phyloP scores from a whole-genome alignment of 1,140 invertebrate species.

The Sycophila sp. region DNA sequence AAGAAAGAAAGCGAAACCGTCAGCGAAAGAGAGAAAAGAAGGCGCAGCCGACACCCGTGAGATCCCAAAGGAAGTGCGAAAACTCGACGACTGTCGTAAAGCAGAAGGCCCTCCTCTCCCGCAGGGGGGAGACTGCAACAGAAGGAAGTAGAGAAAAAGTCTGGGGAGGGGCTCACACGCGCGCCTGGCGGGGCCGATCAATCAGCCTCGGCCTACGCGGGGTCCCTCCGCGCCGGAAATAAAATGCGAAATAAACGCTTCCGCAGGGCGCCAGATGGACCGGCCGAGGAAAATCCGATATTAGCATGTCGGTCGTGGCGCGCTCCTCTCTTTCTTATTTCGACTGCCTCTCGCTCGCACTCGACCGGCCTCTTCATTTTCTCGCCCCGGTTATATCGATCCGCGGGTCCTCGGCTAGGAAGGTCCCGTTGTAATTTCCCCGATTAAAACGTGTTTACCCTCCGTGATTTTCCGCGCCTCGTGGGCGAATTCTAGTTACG shows the following conservation, averaged over 20 bases:
- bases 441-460: conserved; percentile 7
- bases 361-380: not conserved
- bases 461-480: not conserved
- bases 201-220: not conserved
- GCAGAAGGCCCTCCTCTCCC: too few species aligned
- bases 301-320: conserved; percentile 5
- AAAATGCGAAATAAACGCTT: conserved; percentile 33
- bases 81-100: too few species aligned
- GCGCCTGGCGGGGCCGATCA: conserved; percentile 2
- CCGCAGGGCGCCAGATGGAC: conserved; percentile 14
- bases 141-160: too few species aligned
- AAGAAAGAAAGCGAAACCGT: too few species aligned
- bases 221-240: conserved; percentile 13
- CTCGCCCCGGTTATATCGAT: not conserved
- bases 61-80: too few species aligned
- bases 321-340: not conserved
- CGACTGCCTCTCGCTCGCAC: not conserved
- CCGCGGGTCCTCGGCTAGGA: too few species aligned
- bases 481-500: not conserved
- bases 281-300: conserved; percentile 14
- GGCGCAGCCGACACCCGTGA: too few species aligned
- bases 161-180: too few species aligned
- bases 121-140: too few species aligned
- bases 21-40: too few species aligned
- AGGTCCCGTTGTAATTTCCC: not conserved